These are phyloP conservation scores for Callospermophilus lateralis DNA, from an alignment of 2,113 vertebrate genomes.

Conservation along the genomic window DNA sequence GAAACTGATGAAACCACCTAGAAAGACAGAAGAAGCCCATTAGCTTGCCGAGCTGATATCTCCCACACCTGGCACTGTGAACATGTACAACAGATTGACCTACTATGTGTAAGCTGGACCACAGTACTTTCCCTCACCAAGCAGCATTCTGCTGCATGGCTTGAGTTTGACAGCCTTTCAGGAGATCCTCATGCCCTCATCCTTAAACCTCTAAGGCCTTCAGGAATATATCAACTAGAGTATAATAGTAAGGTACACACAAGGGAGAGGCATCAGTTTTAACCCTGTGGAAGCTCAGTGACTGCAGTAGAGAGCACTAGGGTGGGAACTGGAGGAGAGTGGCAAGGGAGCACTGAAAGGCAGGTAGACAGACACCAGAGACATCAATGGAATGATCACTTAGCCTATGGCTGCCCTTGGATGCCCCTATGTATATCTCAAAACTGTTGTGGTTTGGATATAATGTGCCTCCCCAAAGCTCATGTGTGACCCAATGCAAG, in stretches of 20 bases:
- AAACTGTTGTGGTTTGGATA: background rate
- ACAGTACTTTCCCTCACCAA: background rate
- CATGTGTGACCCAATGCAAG: too few relatives aligned
- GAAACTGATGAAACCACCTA: constrained; percentile 99
- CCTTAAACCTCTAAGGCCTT: background rate
- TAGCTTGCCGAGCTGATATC: background rate
- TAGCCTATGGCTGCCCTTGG: background rate
- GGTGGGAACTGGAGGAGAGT: background rate
- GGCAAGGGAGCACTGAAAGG: background rate
- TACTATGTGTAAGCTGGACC: too few relatives aligned
- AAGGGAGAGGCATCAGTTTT: background rate
- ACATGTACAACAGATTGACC: rapidly evolving
- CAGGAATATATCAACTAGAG: background rate
- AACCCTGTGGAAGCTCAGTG: background rate
- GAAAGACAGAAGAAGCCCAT: constrained; percentile 73
- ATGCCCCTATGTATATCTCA: background rate
- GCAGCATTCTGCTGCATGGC: background rate
- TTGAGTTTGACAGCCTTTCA: background rate
- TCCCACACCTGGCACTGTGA: background rate
- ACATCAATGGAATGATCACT: background rate
- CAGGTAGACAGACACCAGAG: background rate
- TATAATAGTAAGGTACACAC: background rate
- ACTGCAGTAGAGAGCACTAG: background rate
- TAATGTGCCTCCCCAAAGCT: too few relatives aligned
- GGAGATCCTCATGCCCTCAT: background rate